A percentile compares a stretch with the other conserved stretches of the same genome.
These are phyloP conservation scores for Ctenopoma multispine DNA, from an alignment of 2,797 vertebrate genomes.

Conservation along the genomic window DNA sequence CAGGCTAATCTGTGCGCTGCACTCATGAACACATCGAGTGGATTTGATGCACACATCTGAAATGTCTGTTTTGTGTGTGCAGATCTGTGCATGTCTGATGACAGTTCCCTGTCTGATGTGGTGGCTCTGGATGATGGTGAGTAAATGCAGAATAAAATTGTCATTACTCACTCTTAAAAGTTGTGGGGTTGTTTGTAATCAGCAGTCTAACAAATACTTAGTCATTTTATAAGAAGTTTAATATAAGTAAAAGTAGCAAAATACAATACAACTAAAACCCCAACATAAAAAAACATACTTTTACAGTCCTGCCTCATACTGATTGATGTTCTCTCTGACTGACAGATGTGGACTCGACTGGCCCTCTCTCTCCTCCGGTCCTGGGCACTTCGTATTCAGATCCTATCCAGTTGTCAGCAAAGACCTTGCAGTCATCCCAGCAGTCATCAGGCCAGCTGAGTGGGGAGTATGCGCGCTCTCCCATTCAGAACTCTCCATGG, in stretches of 20 bases:
- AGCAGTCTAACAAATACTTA: neutral
- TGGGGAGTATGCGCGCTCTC: constrained; percentile 81
- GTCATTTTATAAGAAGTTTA: neutral
- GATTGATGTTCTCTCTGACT: constrained; percentile 11
- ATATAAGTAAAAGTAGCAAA: neutral
- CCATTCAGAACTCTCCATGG: constrained; percentile 93
- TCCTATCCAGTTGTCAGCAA: constrained; percentile 63
- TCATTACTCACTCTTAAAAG: neutral
- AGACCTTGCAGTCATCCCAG: constrained; percentile 52
- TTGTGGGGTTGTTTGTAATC: neutral
- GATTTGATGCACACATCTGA: neutral
- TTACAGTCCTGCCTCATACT: neutral
- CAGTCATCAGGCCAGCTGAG: constrained; percentile 63
- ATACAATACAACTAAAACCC: too few species aligned
- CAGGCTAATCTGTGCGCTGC: constrained; percentile 27
- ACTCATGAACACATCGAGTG: neutral
- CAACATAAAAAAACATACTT: neutral
- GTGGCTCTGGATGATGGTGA: constrained; percentile 90
- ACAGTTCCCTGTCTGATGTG: constrained; percentile 90
- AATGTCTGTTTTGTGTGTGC: constrained; percentile 40
- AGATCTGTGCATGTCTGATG: constrained; percentile 86
- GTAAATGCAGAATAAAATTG: constrained; percentile 20
- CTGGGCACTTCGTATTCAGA: constrained; percentile 60
- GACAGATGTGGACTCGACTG: constrained; percentile 73
- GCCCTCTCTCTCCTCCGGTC: constrained; percentile 67